phyloP scores from a whole-genome alignment of 2,797 vertebrate species.

The Platalea minor region DNA sequence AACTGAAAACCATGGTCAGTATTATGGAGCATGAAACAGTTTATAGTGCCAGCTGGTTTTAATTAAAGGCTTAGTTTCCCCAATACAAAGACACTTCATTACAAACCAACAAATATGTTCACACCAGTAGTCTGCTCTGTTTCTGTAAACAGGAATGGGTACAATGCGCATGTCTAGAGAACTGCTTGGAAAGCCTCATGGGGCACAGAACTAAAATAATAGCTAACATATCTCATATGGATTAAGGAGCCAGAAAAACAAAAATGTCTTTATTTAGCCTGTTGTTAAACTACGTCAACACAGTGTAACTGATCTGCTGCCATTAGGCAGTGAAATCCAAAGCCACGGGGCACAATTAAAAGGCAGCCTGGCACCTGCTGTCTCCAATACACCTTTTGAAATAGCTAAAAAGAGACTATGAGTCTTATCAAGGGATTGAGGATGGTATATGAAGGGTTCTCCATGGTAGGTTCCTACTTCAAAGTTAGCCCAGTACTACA shows the following conservation, averaged over 20 bases:
- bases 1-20: background rate
- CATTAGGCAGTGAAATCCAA: conserved; percentile 54
- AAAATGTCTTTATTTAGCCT: conserved; percentile 41
- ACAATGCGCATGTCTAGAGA: background rate
- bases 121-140: background rate
- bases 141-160: background rate
- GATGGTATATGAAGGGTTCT: background rate
- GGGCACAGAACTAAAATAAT: conserved; percentile 5
- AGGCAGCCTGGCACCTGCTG: conserved; percentile 44
- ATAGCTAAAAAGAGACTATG: background rate
- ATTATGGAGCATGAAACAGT: background rate
- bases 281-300: conserved; percentile 1
- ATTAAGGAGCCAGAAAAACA: conserved; percentile 22
- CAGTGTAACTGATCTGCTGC: conserved; percentile 57
- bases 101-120: background rate
- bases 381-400: conserved; percentile 21
- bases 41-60: conserved; percentile 2
- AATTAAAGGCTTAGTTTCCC: conserved; percentile 41
- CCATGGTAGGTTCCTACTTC: background rate
- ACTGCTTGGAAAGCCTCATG: background rate
- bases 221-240: background rate
- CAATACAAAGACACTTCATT: background rate
- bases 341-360: conserved; percentile 43
- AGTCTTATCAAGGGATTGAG: background rate
- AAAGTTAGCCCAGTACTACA: background rate